Percentiles rank a stretch among this genome's conserved stretches.
These are phyloP conservation scores for Arrhamphus sclerolepis DNA, from an alignment of 2,797 vertebrate genomes.

Conservation along the genomic window DNA sequence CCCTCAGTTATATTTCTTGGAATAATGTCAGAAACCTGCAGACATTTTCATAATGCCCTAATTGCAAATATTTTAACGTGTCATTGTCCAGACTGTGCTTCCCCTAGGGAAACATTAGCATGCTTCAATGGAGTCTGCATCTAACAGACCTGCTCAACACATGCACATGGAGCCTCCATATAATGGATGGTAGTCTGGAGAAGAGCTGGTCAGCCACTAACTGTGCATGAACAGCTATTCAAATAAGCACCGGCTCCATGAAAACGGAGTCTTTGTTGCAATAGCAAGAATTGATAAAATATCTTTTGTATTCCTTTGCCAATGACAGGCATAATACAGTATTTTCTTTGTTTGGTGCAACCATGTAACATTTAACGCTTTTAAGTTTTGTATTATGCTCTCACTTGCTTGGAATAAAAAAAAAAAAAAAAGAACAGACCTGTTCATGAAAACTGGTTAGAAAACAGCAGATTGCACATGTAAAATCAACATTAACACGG, in stretches of 20 bases:
- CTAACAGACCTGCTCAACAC: no score
- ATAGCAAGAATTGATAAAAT: constrained; percentile 36
- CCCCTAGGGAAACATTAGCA: background rate
- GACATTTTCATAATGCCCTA: background rate
- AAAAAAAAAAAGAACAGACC: background rate
- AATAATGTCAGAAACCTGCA: no score
- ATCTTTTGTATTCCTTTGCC: no score
- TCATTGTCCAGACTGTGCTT: background rate
- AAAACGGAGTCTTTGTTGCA: constrained; percentile 32
- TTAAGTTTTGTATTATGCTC: no score
- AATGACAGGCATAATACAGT: no score
- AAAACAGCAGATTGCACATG: background rate
- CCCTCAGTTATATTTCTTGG: background rate
- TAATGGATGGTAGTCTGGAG: background rate
- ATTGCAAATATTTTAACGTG: background rate
- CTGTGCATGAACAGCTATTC: constrained; percentile 54
- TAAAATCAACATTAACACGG: background rate
- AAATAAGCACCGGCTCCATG: constrained; percentile 41
- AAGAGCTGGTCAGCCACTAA: constrained; percentile 9
- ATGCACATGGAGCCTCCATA: background rate
- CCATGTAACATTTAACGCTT: no score
- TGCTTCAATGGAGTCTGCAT: no score
- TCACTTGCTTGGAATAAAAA: background rate
- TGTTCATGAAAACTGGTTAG: background rate
- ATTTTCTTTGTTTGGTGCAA: no score